Conservation (phyloP, 2,113 vertebrate genomes). For the Apodemus speciosus region DNA sequence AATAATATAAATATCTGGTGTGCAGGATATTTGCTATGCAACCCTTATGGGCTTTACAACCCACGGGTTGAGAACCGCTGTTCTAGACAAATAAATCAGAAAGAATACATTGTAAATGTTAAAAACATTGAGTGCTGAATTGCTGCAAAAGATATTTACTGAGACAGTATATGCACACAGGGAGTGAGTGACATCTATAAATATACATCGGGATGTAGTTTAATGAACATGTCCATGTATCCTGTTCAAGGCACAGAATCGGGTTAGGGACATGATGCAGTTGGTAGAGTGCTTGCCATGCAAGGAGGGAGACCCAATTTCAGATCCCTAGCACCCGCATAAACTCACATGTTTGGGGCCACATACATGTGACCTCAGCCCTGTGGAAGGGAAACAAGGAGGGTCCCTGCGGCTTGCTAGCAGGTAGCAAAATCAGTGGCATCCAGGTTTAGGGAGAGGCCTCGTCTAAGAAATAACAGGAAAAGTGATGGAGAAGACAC, state of each 20-base stretch:
- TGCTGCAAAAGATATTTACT: background rate
- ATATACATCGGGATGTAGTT: background rate
- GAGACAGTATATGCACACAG: background rate
- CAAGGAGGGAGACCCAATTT: background rate
- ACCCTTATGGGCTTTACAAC: background rate
- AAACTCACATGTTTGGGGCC: background rate
- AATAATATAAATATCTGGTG: background rate
- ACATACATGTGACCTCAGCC: background rate
- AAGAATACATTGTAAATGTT: background rate
- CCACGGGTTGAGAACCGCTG: background rate
- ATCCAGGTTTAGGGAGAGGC: background rate
- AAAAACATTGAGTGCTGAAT: background rate
- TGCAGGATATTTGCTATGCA: background rate
- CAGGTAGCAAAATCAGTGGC: background rate
- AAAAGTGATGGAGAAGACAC: background rate
- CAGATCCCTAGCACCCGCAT: no score
- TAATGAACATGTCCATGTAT: background rate
- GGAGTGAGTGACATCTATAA: background rate
- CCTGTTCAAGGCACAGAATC: background rate
- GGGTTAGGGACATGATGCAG: background rate
- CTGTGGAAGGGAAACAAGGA: background rate
- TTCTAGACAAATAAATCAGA: constrained; percentile 6
- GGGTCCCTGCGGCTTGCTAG: background rate
- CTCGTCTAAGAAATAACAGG: background rate
- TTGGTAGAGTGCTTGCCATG: background rate